Base-by-base conservation (phyloP, 1,140 invertebrate species). In the Hycleus cichorii region DNA sequence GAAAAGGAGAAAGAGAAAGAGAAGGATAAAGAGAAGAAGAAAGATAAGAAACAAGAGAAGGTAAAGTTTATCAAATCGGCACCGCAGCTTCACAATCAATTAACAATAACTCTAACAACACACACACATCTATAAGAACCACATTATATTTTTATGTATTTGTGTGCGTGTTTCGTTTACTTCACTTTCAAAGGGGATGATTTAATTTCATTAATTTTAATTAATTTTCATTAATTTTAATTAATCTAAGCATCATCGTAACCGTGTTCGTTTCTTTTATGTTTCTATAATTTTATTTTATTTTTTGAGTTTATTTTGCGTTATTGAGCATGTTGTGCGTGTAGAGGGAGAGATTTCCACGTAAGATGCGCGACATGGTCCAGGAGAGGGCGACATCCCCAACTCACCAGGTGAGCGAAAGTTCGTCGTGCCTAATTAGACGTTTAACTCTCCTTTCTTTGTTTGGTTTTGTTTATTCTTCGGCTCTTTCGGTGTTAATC, bases 311-410 rank as follows among this genome's bases (percentile, higher is more conserved):
- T 68, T 53, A 58, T 63, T 62, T 65, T 67, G 59, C 55, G 59
- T 69, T 68, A 64, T 67, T 72, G 68, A 66, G 65, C 67, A 62
- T 67, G 68, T 69, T 69, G 63, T 69, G 66, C 66, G 65, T 69
- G 63, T 70, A 75, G 73, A 71, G 82, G 80, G 83, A 84, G 78
- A 81, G 78, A 76, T 83, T 83, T 78, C 82, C 83, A 66, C 80
- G 80, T 78, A 85, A 84, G 82, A 84, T 83, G 82, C 81, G 82
- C 72, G 83, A 85, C 78, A 77, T 84, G 76, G 81, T 84, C 68
- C 80, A 80, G 71, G 76, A 65, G 60, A 69, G 67, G 55, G 61
- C 67, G 59, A 56, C 63, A 46, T 46, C 60, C 40, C 59, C 58
- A 57, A 66, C 58, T 48, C 57, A 55, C 57, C 59, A 71, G 69